Evolutionary conservation across 2,797 vertebrate genomes (phyloP).

Genomic region (Tragopan temminckii): DNA sequence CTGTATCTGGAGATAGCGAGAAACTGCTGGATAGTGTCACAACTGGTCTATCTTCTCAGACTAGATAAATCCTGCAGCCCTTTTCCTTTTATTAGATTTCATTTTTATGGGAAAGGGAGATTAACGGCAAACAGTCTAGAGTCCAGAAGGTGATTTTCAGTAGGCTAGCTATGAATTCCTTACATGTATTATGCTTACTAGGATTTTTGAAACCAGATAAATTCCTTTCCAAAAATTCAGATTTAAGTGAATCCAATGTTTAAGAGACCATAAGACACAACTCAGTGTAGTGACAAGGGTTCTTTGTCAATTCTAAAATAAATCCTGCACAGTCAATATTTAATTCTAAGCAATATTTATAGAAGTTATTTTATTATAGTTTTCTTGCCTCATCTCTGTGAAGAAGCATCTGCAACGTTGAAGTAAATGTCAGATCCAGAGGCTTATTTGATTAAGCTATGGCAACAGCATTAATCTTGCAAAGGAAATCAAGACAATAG

Average conservation of each 20-base stretch:
- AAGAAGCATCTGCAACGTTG: neutral
- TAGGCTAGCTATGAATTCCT: neutral
- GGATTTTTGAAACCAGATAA: neutral
- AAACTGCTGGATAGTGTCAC: neutral
- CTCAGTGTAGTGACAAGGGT: neutral
- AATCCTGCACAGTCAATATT: slow-evolving; percentile 13
- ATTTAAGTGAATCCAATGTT: neutral
- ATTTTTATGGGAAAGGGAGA: neutral
- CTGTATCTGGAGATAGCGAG: neutral
- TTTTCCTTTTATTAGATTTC: neutral
- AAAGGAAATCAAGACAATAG: slow-evolving; percentile 60
- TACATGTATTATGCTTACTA: neutral
- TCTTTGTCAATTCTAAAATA: slow-evolving; percentile 8
- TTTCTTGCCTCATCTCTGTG: neutral
- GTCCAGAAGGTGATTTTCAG: neutral
- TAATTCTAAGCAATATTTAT: neutral
- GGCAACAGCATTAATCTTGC: slow-evolving; percentile 51
- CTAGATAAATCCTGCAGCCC: neutral
- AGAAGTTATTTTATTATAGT: slow-evolving; percentile 7
- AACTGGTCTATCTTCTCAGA: neutral
- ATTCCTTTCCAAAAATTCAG: neutral
- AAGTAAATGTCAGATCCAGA: slow-evolving; percentile 45
- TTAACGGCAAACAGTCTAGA: neutral
- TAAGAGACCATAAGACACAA: neutral
- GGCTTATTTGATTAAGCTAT: slow-evolving; percentile 63